Evolutionary conservation across 2,797 vertebrate species (phyloP), one percentile per base, ranked within the genome.

Genomic region (Selene dorsalis): DNA sequence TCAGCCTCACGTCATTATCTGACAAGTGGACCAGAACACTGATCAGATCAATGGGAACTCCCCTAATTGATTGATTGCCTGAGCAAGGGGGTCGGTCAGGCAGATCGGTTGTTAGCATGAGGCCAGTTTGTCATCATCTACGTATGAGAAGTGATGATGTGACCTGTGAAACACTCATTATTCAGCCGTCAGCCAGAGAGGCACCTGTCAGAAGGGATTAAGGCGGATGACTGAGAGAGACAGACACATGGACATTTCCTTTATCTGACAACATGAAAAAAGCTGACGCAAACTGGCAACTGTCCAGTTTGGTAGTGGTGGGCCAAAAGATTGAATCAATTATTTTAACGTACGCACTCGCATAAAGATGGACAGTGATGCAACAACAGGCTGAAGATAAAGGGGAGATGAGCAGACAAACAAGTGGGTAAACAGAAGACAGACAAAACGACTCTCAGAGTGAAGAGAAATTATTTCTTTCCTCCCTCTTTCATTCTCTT

Each of bases 111-210:
- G 65, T 76, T 70, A 81, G 80, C 17, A 61, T 20, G 68, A 80
- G 75, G 59, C 74, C 86, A 52, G 81, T 90, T 89, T 90, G 84
- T 92, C 91, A 90, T 91, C 83, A 77, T 88, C 77, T 52, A 4
- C 20, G 13, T 57, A 77, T 18, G 62, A 88, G 78, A 55, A 84
- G 66, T 10, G 47, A 79, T 38, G 83, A 76, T 63, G 73, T 84
- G 85, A 86, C 86, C 80, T 69, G 78, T 73, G 83, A 85, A 73
- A 65, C 16, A 0, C 62, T 84, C 85, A 65, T 88, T 80, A 81
- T 65, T 88, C 60, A 81, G 82, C 67, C 16, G 56, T 77, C 67
- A 64, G 50, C 56, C 73, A 81, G 75, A 75, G 24, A 72, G 73
- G 85, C 87, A 86, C 24, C 60, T 60, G 65, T 18, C 24, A n/a